Evolutionary conservation across 2,113 vertebrate genomes (phyloP).

Genomic region (Ochotona princeps): DNA sequence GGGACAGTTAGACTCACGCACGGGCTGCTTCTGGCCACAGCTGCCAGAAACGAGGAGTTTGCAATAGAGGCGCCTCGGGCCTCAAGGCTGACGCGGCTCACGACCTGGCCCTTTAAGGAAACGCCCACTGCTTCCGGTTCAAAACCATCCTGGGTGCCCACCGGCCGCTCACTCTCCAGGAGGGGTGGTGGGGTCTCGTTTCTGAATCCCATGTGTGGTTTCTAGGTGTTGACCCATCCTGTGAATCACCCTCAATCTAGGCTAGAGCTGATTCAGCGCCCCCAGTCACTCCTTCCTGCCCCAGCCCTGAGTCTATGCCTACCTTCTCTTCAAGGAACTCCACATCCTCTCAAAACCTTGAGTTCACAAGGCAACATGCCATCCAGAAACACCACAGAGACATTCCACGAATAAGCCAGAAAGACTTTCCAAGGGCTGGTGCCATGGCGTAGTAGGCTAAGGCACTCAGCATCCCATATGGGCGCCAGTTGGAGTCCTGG

Average conservation of each 20-base stretch:
- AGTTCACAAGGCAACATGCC: conserved; percentile 21
- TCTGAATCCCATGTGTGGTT: not conserved
- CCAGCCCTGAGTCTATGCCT: not conserved
- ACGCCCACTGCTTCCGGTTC: not conserved
- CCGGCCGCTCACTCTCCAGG: not conserved
- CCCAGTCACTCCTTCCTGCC: not conserved
- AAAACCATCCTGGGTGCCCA: not conserved
- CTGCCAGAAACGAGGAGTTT: not conserved
- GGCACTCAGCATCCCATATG: too few species aligned
- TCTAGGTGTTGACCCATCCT: not conserved
- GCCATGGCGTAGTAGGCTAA: too few species aligned
- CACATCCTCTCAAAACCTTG: conserved; percentile 32
- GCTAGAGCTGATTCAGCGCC: conserved; percentile 8
- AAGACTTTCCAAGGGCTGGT: too few species aligned
- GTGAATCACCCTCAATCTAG: conserved; percentile 5
- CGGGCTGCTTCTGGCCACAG: not conserved
- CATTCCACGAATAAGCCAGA: not conserved
- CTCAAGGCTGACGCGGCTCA: not conserved
- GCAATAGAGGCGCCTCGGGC: accelerated
- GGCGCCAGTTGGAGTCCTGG: too few species aligned
- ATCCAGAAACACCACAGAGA: conserved; percentile 46
- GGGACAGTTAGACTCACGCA: too few species aligned
- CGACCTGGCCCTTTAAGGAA: not conserved
- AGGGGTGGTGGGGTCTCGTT: not conserved
- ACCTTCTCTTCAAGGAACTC: not conserved